These are phyloP conservation scores for Macroteleia sp. DNA, from an alignment of 2,888 invertebrate genomes.

Conservation along the genomic window DNA sequence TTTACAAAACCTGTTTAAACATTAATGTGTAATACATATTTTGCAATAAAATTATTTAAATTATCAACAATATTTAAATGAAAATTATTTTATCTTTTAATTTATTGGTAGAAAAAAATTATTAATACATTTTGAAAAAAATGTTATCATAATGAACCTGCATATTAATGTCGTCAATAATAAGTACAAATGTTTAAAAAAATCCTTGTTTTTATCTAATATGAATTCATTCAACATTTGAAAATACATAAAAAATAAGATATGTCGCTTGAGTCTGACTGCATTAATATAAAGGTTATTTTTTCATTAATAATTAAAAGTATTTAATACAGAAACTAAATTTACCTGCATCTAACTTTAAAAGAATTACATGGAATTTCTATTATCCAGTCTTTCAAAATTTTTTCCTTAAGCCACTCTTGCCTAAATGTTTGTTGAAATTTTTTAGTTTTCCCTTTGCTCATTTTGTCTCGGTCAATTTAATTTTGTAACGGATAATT, in stretches of 20 bases:
- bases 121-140: neutral
- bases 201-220: neutral
- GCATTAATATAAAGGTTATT: too few species aligned
- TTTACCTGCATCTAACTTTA: neutral
- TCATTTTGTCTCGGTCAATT: neutral
- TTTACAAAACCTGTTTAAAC: conserved; percentile 26
- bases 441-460: conserved; percentile 5
- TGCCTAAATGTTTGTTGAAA: conserved; percentile 7
- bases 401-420: neutral
- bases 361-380: conserved; percentile 1
- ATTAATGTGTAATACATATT: neutral
- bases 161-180: too few species aligned
- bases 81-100: neutral
- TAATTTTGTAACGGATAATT: neutral
- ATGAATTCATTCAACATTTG: neutral
- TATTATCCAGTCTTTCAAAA: conserved; percentile 14
- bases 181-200: neutral
- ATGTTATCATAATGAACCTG: neutral
- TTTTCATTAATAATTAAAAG: too few species aligned
- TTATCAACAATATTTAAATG: neutral
- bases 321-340: neutral
- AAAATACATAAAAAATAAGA: neutral
- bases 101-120: neutral
- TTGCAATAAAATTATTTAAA: neutral
- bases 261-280: too few species aligned